Base-by-base conservation (phyloP, 2,113 vertebrate species). In the Aepyceros melampus region DNA sequence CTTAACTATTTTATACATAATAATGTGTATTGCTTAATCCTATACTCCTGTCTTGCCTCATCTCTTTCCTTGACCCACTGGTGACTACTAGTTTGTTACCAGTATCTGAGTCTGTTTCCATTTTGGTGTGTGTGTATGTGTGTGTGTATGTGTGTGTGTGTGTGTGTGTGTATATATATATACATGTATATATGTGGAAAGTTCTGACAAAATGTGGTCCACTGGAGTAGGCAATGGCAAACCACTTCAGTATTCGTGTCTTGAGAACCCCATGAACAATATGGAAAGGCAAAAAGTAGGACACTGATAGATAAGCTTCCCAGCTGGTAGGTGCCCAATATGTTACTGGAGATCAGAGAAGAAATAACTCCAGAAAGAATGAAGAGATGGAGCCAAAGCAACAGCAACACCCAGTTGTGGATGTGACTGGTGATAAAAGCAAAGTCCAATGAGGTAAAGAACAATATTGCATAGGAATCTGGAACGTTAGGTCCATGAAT, bases 141-240 rank as follows among this genome's bases (percentile, higher is more conserved):
- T 49, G 2, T 49, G 14, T 15, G 3, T 49, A 15, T 7, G 7
- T 2, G 17, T 0, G 2, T 53, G 7, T 21, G 6, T 7, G 1
- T 5, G 7, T 21, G 6, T 6, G 6, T 2, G 2, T 60, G 12
- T 13, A 29, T 29, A 13, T 12, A 33, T 19, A 19, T 2, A 21
- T 5, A 5, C 0, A 67, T 15, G 33, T 4, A 21, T 36, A 21
- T 23, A 21, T 36, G 1, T 71, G 64, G n/a, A 71, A n/a, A 71
- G 64, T 36, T 36, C n/a, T 11, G 64, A 71, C 17, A 36, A 71
- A 71, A 21, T 71, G n/a, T 71, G 64, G 64, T 71, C n/a, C 9
- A 71, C 64, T 71, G n/a, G n/a, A 23, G 4, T 36, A 71, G 17
- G 31, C 15, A n/a, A 8, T 71, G n/a, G 19, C 19, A 71, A 71